Evolutionary conservation across 2,797 vertebrate genomes (phyloP), one percentile per base, ranked within the genome.

Genomic region (Staurois parvus): DNA sequence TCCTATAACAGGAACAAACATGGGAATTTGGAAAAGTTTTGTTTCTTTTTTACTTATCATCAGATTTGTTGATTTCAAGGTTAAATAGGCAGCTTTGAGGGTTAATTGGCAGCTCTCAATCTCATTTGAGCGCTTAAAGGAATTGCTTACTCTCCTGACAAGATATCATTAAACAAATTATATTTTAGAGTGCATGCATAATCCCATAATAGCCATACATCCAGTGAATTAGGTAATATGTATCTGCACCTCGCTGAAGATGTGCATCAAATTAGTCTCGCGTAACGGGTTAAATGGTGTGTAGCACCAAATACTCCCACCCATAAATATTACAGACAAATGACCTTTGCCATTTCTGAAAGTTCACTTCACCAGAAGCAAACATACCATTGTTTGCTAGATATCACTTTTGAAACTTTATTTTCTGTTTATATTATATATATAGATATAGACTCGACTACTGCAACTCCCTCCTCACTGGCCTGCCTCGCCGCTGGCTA

Each of bases 121-220:
- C 76, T 80, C 42, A 80, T 85, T 74, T 85, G 19, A n/a, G 72
- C 28, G 32, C 76, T 67, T 80, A 85, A 85, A 66, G 59, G 45
- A 72, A 85, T 79, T 79, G 59, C 69, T 68, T 85, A 69, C 30
- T 56, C 32, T 75, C 37, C 37, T 30, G 7, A 48, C 62, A 52
- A 70, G 70, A 81, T 81, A 29, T 69, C 34, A 84, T 84, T 84
- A 78, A 64, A 42, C n/a, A 48, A 74, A 66, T 72, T 29, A 79
- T 42, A 28, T 85, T 79, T 32, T 26, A 74, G 34, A 79, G 84
- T 73, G 69, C 76, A 72, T 84, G 83, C 7, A 72, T 67, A 79
- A 85, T 85, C 76, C 75, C 34, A 70, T 79, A 74, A 66, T 79
- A 62, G 17, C 28, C 76, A 79, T 79, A 45, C 29, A 79, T 59